phyloP scores from a whole-genome alignment of 2,888 invertebrate genomes.

The Ophion ventricosus region DNA sequence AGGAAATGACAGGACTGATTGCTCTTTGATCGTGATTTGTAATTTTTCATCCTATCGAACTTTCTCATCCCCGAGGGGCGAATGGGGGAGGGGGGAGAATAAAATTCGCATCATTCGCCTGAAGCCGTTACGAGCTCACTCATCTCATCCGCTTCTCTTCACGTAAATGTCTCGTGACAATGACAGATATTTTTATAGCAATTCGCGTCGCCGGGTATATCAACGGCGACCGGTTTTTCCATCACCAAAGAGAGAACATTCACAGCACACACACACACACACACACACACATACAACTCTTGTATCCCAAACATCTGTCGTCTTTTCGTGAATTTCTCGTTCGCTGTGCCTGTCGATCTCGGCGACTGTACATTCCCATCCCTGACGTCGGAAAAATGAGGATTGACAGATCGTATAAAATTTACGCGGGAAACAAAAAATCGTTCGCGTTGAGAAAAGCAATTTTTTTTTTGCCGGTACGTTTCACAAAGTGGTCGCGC shows the following conservation, averaged over 20 bases:
- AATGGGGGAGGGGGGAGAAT: conserved; percentile 13
- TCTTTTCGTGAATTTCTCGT: conserved; percentile 67
- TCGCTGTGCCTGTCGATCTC: conserved; percentile 44
- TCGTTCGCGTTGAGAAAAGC: neutral
- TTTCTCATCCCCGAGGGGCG: conserved; percentile 31
- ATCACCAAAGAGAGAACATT: conserved; percentile 68
- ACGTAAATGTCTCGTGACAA: conserved; percentile 71
- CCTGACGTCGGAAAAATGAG: conserved; percentile 23
- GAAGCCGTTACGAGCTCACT: conserved; percentile 50
- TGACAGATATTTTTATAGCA: conserved; percentile 83
- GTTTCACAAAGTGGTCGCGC: neutral
- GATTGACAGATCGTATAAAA: conserved; percentile 34
- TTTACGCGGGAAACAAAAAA: conserved; percentile 16
- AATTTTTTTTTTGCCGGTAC: neutral
- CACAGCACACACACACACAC: conserved; percentile 1
- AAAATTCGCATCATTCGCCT: conserved; percentile 42
- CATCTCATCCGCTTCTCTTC: conserved; percentile 45
- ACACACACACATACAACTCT: conserved; percentile 21
- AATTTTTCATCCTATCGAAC: conserved; percentile 48
- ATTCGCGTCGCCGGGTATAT: conserved; percentile 83
- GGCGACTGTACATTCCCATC: conserved; percentile 43
- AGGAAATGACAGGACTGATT: conserved; percentile 25
- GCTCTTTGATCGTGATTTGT: conserved; percentile 35
- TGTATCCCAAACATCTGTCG: conserved; percentile 81
- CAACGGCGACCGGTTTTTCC: conserved; percentile 83